phyloP scores from a whole-genome alignment of 2,797 vertebrate genomes.

The Perdix hodgsoniae region DNA sequence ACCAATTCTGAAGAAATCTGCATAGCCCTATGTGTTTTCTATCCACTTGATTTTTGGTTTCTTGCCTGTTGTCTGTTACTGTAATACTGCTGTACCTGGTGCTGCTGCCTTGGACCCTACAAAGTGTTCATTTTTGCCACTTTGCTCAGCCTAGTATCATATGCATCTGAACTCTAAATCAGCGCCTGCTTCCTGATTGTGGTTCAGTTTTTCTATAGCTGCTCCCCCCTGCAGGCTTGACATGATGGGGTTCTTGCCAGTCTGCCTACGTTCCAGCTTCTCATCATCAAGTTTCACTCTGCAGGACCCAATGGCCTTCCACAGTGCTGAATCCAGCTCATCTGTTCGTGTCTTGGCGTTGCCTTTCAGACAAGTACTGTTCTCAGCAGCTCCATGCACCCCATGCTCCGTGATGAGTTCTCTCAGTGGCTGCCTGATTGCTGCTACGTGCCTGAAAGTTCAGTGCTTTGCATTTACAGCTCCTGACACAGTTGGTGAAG shows the following conservation, averaged over 20 bases:
- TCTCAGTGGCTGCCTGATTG: background rate
- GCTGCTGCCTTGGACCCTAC: background rate
- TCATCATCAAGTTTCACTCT: conserved; percentile 14
- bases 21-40: background rate
- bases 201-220: background rate
- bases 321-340: background rate
- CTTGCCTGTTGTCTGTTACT: background rate
- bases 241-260: background rate
- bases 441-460: background rate
- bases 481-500: background rate
- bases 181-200: background rate
- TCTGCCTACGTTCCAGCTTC: background rate
- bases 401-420: background rate
- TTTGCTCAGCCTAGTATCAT: background rate
- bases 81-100: background rate
- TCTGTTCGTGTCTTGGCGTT: background rate
- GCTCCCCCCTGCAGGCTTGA: background rate
- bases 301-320: background rate
- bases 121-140: background rate
- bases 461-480: background rate
- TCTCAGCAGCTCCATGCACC: background rate
- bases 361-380: background rate
- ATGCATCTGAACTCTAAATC: background rate
- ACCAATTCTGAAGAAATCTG: background rate
- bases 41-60: background rate